Percentiles rank a stretch among this genome's conserved stretches.
Evolutionary conservation across 2,797 vertebrate genomes (phyloP).

Genomic region (Mormyrus proboscirostris): DNA sequence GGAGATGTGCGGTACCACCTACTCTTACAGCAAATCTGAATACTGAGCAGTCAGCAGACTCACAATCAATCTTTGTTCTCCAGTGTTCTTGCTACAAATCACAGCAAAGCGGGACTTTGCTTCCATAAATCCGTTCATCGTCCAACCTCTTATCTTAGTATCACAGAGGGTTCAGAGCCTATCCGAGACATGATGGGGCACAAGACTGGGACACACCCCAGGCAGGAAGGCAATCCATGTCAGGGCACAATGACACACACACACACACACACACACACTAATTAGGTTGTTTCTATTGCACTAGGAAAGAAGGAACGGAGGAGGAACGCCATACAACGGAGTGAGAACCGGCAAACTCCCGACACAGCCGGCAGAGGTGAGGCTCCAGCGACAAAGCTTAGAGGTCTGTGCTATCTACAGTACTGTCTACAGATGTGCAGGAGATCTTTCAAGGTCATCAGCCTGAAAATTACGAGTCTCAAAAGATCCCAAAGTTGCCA

Average conservation of each 20-base stretch:
- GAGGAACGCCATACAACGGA: background rate
- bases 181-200: background rate
- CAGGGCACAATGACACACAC: background rate
- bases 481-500: background rate
- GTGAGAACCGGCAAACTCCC: background rate
- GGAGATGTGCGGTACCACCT: background rate
- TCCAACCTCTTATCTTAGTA: background rate
- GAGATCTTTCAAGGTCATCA: background rate
- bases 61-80: background rate
- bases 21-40: background rate
- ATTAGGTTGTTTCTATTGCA: background rate
- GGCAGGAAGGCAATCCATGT: background rate
- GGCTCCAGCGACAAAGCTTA: background rate
- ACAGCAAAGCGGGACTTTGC: background rate
- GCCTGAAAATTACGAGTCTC: background rate
- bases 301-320: too few species aligned
- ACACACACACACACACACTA: background rate
- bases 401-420: background rate
- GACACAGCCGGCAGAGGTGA: background rate
- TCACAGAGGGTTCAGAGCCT: background rate
- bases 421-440: background rate
- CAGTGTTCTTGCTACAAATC: background rate
- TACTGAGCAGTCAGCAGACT: background rate
- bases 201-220: background rate
- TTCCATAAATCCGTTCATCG: background rate